These are phyloP conservation scores for Drosophila melanica DNA, from an alignment of 1,140 invertebrate species.

Conservation along the genomic window DNA sequence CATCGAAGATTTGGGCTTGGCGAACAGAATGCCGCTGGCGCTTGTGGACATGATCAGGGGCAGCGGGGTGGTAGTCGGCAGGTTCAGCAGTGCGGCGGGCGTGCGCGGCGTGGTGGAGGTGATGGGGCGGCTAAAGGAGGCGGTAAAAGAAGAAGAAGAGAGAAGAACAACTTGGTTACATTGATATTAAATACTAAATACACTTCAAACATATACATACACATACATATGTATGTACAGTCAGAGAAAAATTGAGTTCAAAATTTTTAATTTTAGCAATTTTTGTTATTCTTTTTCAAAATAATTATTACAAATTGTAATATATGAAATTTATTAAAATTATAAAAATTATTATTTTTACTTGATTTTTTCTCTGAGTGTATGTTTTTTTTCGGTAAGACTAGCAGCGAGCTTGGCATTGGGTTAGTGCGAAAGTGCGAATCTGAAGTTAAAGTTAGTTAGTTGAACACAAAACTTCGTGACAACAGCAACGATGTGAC, in stretches of 20 bases:
- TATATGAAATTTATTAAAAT: no score
- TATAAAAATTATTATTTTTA: no score
- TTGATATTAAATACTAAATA: no score
- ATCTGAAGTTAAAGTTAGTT: constrained; percentile 70
- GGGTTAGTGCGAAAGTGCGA: constrained; percentile 75
- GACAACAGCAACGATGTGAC: constrained; percentile 43
- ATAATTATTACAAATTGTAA: no score
- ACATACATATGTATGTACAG: constrained; percentile 4
- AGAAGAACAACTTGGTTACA: constrained; percentile 1
- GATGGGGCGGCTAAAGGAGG: constrained; percentile 72
- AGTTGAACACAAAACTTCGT: constrained; percentile 77
- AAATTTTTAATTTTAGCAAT: no score
- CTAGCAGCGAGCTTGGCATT: constrained; percentile 46
- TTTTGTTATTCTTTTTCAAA: no score
- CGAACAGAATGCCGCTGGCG: constrained; percentile 46
- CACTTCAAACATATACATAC: background rate
- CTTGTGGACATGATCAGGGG: constrained; percentile 76
- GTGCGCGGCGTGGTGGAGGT: constrained; percentile 78
- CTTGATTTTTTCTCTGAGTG: constrained; percentile 8
- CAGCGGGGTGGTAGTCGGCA: constrained; percentile 70
- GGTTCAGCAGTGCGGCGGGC: constrained; percentile 47
- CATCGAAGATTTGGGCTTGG: constrained; percentile 64
- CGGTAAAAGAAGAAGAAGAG: background rate
- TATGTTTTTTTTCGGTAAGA: background rate
- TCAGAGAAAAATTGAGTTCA: background rate